A percentile compares a stretch with the other conserved stretches of the same genome.
These are phyloP conservation scores for Thyatira batis DNA, from an alignment of 2,888 invertebrate genomes.

Conservation along the genomic window DNA sequence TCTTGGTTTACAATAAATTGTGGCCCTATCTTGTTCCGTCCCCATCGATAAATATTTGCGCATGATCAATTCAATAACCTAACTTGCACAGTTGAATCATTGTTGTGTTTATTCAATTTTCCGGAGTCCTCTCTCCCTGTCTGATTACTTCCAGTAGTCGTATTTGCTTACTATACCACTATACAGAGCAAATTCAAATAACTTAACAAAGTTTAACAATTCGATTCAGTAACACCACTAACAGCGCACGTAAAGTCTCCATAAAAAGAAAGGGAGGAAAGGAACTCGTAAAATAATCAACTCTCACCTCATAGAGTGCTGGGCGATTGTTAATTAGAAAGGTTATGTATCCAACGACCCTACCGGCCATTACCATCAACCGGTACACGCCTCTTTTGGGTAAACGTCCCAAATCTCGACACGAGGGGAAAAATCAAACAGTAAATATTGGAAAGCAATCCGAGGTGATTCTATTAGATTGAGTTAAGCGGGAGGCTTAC, in stretches of 20 bases:
- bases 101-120: conserved; percentile 33
- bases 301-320: conserved; percentile 33
- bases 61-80: conserved; percentile 79
- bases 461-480: conserved; percentile 78
- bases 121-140: background rate
- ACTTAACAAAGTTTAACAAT: background rate
- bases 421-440: conserved; percentile 76
- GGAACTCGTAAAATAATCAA: conserved; percentile 44
- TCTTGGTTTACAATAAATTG: conserved; percentile 76
- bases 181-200: background rate
- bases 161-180: background rate
- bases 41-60: conserved; percentile 81
- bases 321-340: conserved; percentile 70
- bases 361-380: conserved; percentile 61
- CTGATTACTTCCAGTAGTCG: background rate
- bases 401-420: conserved; percentile 71
- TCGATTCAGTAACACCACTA: conserved; percentile 11
- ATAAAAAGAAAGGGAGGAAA: conserved; percentile 30
- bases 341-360: conserved; percentile 68
- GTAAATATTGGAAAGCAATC: conserved; percentile 81
- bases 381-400: conserved; percentile 74
- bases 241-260: conserved; percentile 23
- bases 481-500: conserved; percentile 64
- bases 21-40: conserved; percentile 75
- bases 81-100: conserved; percentile 60